Base-by-base conservation (phyloP, 2,113 vertebrate species). In the Azemiops feae region DNA sequence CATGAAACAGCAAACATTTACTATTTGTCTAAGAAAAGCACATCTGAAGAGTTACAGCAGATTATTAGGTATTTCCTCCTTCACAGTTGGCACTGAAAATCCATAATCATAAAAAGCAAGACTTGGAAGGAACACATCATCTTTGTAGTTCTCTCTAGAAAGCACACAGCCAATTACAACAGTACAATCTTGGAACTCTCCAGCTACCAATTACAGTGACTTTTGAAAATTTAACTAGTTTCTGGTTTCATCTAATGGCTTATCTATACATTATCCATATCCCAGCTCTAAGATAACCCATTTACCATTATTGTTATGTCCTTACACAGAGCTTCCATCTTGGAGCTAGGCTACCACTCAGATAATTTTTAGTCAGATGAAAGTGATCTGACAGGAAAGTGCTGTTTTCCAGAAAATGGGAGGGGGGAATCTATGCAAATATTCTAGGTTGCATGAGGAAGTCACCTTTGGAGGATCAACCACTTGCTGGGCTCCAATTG, bases 51-150 rank as follows among this genome's bases (percentile, higher is more conserved):
- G 53, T 1, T 88, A 91, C 86, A 92, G 88, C 64, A 74, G 89
- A 20, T 92, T 45, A 45, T 74, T 91, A 92, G 91, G 91, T 91
- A 92, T 11, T 85, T 88, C 94, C 89, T 94, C 93, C 94, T 91
- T 91, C 93, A 58, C 90, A 94, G 94, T 92, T 93, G 95, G 94
- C 96, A 93, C 58, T 23, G 18, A 58, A 6, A 52, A 58, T 16
- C 47, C 87, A 50, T 11, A 50, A 64, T 69, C 88, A 34, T 47
- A 88, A 34, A 92, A 93, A 94, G 85, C 0, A 91, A 60, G 94
- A 87, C 2, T 0, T 60, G 43, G 47, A 92, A 88, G 93, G 85
- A 92, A 96, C 85, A 25, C 93, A 52, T 92, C 54, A 39, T 74
- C 89, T 87, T 92, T 27, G 88, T 0, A 30, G 92, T 45, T 89